phyloP scores from a whole-genome alignment of 1,140 invertebrate genomes.

The Phthorimaea operculella region DNA sequence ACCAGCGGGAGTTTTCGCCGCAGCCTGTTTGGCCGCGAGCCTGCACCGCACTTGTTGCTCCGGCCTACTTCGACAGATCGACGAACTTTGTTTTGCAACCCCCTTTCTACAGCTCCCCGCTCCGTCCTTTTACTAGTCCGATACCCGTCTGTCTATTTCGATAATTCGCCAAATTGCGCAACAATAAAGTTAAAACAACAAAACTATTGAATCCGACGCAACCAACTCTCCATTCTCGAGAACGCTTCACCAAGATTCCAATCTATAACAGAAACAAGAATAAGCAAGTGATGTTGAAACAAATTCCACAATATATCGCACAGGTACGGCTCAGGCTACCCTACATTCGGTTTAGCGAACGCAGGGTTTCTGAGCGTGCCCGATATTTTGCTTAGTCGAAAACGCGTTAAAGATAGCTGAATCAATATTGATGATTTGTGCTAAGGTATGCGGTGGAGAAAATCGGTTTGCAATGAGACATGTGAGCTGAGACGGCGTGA shows the following conservation, averaged over 20 bases:
- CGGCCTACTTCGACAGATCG: background rate
- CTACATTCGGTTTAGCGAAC: background rate
- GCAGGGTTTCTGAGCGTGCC: background rate
- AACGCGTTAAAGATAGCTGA: background rate
- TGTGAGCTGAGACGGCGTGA: background rate
- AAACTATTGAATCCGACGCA: background rate
- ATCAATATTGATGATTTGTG: background rate
- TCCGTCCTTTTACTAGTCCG: too few species aligned
- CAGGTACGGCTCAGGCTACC: background rate
- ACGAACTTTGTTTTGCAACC: background rate
- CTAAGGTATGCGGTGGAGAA: slow-evolving; percentile 1
- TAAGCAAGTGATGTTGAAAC: background rate
- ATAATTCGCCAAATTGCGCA: too few species aligned
- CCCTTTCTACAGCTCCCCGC: too few species aligned
- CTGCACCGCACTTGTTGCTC: slow-evolving; percentile 42
- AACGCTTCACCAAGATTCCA: background rate
- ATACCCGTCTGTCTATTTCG: too few species aligned
- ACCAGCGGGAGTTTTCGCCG: slow-evolving; percentile 10
- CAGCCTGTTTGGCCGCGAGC: slow-evolving; percentile 6
- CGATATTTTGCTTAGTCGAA: background rate
- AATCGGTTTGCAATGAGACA: background rate
- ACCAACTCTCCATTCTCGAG: background rate
- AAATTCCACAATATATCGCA: background rate
- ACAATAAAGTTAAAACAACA: too few species aligned
- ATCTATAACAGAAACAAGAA: background rate